phyloP scores from a whole-genome alignment of 1,140 invertebrate species.

The Drosophila ananassae region DNA sequence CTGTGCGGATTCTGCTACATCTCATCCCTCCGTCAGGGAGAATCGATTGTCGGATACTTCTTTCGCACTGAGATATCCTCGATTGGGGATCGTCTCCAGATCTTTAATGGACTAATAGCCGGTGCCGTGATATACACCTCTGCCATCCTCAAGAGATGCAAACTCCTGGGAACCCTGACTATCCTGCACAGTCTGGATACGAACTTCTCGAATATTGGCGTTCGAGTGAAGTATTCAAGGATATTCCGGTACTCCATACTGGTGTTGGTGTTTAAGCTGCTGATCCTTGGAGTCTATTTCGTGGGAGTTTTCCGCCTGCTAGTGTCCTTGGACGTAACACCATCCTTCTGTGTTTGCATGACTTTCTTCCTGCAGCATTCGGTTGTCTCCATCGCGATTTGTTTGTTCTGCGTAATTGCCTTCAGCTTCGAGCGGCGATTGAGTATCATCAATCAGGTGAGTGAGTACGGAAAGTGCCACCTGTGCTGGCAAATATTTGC shows the following conservation, averaged over 20 bases:
- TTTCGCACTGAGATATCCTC: slow-evolving; percentile 72
- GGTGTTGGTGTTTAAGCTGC: slow-evolving; percentile 62
- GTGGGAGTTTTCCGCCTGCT: slow-evolving; percentile 69
- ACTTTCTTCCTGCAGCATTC: slow-evolving; percentile 76
- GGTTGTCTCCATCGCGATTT: slow-evolving; percentile 73
- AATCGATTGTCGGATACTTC: slow-evolving; percentile 77
- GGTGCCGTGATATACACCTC: slow-evolving; percentile 65
- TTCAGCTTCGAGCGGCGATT: slow-evolving; percentile 72
- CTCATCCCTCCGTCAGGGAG: slow-evolving; percentile 57
- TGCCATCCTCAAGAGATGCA: slow-evolving; percentile 63
- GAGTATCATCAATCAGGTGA: slow-evolving; percentile 76
- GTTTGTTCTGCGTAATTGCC: slow-evolving; percentile 74
- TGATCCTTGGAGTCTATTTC: slow-evolving; percentile 70
- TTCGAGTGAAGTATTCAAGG: slow-evolving; percentile 66
- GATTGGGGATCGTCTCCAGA: slow-evolving; percentile 67
- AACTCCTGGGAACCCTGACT: slow-evolving; percentile 56
- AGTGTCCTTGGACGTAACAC: slow-evolving; percentile 65
- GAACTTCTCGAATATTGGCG: slow-evolving; percentile 60
- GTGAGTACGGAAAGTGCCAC: slow-evolving; percentile 11
- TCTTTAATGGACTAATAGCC: slow-evolving; percentile 69
- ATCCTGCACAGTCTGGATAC: slow-evolving; percentile 65
- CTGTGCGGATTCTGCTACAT: slow-evolving; percentile 69
- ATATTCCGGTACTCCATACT: slow-evolving; percentile 69
- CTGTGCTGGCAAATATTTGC: slow-evolving; percentile 34
- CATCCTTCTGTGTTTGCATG: slow-evolving; percentile 73